Conservation (phyloP, 2,888 invertebrate genomes). For the Drosophila pseudotalamancana region DNA sequence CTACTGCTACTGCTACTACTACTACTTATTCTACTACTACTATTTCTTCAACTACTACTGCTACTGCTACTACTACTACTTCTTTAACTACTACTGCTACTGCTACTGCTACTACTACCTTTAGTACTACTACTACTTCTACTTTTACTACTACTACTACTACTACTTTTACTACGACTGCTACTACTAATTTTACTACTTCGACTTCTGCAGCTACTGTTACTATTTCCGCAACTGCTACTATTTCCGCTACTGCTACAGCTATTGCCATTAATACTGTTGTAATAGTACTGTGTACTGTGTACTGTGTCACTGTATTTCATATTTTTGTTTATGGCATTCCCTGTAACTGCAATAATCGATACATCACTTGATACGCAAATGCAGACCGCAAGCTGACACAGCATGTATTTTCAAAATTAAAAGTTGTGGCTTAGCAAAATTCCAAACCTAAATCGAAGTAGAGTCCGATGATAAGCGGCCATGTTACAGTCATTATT, state of each 20-base stretch:
- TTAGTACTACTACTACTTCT: background rate
- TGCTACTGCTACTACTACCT: background rate
- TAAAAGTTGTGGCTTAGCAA: conserved; percentile 14
- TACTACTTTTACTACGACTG: background rate
- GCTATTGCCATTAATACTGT: background rate
- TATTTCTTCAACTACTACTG: background rate
- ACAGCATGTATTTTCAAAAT: conserved; percentile 17
- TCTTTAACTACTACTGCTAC: background rate
- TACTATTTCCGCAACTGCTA: background rate
- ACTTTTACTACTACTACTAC: background rate
- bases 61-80: background rate
- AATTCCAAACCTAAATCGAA: conserved; percentile 11
- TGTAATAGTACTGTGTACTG: background rate
- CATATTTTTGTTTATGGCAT: too few species aligned
- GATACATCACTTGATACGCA: background rate
- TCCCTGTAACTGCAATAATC: background rate
- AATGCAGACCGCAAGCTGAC: background rate
- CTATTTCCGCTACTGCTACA: background rate
- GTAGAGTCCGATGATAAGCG: conserved; percentile 8
- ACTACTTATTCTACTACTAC: background rate
- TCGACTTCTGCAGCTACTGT: background rate
- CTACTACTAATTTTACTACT: background rate
- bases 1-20: background rate
- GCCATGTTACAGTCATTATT: conserved; percentile 8
- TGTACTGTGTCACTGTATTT: background rate